Evolutionary conservation across 30 jellyfish, hydroid and myxozoan species (phyloP).

Genomic region (Turritopsis dohrnii): DNA sequence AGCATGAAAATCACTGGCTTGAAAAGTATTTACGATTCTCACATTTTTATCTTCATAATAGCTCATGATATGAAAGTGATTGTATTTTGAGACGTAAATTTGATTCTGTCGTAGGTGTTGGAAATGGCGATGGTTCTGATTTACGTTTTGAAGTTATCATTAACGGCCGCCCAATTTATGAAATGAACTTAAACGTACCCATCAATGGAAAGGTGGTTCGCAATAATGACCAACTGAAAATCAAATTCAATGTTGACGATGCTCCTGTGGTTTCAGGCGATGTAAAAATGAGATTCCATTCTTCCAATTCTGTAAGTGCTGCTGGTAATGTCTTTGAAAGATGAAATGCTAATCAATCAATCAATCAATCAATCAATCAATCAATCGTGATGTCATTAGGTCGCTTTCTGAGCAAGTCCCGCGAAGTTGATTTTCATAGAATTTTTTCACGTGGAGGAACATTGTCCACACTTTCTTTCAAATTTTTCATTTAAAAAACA

Average conservation of each 20-base stretch:
- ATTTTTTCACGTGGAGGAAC: no score
- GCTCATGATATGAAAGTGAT: no score
- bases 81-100: no score
- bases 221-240: constrained; percentile 62
- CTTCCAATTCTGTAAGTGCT: constrained; percentile 72
- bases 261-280: constrained; percentile 74
- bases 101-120: constrained; percentile 48
- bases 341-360: no score
- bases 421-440: not conserved
- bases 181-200: constrained; percentile 73
- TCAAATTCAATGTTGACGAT: constrained; percentile 39
- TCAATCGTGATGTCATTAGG: no score
- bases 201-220: constrained; percentile 61
- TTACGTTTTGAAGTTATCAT: constrained; percentile 64
- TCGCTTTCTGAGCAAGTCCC: no score
- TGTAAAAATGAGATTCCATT: constrained; percentile 56
- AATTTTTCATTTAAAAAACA: no score
- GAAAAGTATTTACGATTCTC: constrained; percentile 51
- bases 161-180: constrained; percentile 43
- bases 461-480: no score
- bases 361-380: no score
- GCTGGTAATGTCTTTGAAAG: no score
- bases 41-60: not conserved
- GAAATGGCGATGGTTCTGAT: constrained; percentile 95
- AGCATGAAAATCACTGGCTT: constrained; percentile 66